phyloP scores from a whole-genome alignment of 2,888 invertebrate species.

The Nephrotoma flavescens region DNA sequence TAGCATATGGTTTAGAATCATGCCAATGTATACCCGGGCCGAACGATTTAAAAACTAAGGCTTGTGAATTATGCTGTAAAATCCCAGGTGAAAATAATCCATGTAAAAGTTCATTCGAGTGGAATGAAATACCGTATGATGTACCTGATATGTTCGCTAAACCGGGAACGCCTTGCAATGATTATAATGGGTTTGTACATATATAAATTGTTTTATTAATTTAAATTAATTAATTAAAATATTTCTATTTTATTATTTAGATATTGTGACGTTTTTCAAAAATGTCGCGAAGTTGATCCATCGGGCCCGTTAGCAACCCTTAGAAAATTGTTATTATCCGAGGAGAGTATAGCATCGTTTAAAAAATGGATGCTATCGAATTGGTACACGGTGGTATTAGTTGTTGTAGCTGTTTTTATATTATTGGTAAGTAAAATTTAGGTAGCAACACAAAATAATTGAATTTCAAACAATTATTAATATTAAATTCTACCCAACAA shows the following conservation, averaged over 20 bases:
- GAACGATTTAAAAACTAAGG: conserved; percentile 66
- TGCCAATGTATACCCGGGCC: conserved; percentile 79
- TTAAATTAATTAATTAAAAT: not conserved
- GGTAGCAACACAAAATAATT: not conserved
- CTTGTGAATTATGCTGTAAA: conserved; percentile 88
- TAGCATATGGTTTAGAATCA: conserved; percentile 89
- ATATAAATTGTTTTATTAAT: not conserved
- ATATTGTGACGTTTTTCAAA: conserved; percentile 52
- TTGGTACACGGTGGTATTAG: conserved; percentile 79
- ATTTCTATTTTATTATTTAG: conserved; percentile 22
- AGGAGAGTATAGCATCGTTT: conserved; percentile 79
- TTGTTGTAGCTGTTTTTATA: conserved; percentile 56
- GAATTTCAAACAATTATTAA: too few relatives aligned
- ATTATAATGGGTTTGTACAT: conserved; percentile 68
- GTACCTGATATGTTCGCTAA: conserved; percentile 88
- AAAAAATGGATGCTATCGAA: conserved; percentile 75
- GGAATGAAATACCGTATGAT: conserved; percentile 79
- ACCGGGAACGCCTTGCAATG: conserved; percentile 87
- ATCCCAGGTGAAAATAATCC: conserved; percentile 65
- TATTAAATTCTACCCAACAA: not conserved
- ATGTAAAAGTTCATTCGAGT: conserved; percentile 79
- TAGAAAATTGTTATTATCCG: conserved; percentile 69
- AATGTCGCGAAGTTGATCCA: conserved; percentile 84
- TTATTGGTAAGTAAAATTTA: conserved; percentile 54
- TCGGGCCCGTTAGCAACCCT: conserved; percentile 83